Conservation (phyloP, 2,113 vertebrate genomes). For the Glareola pratincola region DNA sequence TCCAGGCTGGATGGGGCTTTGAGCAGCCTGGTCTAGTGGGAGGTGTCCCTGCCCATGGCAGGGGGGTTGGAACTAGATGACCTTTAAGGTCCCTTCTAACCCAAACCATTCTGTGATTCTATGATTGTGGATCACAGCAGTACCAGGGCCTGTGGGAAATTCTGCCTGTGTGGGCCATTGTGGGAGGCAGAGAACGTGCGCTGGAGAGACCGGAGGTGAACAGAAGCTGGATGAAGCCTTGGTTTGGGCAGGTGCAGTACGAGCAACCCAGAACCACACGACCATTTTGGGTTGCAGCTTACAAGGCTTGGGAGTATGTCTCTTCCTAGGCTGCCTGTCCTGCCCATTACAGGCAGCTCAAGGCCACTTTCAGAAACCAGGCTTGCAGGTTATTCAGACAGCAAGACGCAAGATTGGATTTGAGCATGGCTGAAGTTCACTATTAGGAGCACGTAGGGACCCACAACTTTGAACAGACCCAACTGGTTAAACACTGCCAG, state of each 20-base stretch:
- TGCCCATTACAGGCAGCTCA: background rate
- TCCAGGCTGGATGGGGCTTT: background rate
- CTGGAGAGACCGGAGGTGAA: background rate
- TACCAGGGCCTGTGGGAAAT: background rate
- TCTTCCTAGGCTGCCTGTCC: background rate
- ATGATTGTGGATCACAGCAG: background rate
- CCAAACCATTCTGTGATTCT: background rate
- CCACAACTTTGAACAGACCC: background rate
- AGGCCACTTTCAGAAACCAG: background rate
- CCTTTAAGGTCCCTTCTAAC: background rate
- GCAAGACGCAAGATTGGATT: background rate
- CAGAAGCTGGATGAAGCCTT: background rate
- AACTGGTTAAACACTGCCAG: background rate
- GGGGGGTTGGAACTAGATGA: background rate
- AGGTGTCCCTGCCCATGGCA: background rate
- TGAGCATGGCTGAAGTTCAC: background rate
- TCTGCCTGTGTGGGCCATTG: background rate
- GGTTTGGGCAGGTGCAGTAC: background rate
- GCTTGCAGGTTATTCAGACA: background rate
- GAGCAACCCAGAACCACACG: fast-evolving
- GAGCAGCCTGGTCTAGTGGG: background rate
- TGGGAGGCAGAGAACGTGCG: fast-evolving
- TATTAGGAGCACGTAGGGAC: background rate
- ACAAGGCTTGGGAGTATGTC: background rate
- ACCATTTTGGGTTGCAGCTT: fast-evolving